A percentile compares a stretch with the other conserved stretches of the same genome.
phyloP scores from a whole-genome alignment of 2,888 invertebrate genomes.

The Nysson spinosus region DNA sequence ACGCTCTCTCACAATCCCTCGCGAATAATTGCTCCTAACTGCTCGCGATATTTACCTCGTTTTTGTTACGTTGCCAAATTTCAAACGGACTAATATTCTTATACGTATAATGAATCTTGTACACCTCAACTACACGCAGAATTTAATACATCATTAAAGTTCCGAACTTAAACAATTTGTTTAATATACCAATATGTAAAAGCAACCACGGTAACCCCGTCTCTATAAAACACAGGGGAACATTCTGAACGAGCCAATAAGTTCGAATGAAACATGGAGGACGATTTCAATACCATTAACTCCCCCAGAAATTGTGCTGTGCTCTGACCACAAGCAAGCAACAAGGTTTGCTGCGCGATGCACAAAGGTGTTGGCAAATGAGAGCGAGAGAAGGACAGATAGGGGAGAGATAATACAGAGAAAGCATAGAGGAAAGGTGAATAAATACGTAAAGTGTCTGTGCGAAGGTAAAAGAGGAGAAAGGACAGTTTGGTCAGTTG shows the following conservation, averaged over 20 bases:
- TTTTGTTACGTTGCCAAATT: not conserved
- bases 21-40: constrained; percentile 27
- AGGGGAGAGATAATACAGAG: not conserved
- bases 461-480: constrained; percentile 15
- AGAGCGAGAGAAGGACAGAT: constrained; percentile 2
- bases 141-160: too few species aligned
- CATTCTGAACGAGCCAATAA: too few species aligned
- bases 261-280: not conserved
- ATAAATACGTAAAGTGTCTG: constrained; percentile 10
- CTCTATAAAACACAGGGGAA: too few species aligned
- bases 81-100: too few species aligned
- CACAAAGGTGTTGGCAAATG: too few species aligned
- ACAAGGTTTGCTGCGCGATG: not conserved
- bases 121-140: too few species aligned
- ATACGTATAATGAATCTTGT: too few species aligned
- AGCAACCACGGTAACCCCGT: too few species aligned
- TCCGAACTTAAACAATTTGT: too few species aligned
- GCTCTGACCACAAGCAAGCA: constrained; percentile 42
- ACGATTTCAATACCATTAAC: not conserved
- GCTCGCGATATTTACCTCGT: not conserved
- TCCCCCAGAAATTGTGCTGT: constrained; percentile 34
- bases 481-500: constrained; percentile 23
- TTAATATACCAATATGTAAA: too few species aligned
- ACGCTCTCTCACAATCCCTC: constrained; percentile 23
- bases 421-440: not conserved